These are phyloP conservation scores for Dryas iulia DNA, from an alignment of 1,140 invertebrate genomes.

Conservation along the genomic window DNA sequence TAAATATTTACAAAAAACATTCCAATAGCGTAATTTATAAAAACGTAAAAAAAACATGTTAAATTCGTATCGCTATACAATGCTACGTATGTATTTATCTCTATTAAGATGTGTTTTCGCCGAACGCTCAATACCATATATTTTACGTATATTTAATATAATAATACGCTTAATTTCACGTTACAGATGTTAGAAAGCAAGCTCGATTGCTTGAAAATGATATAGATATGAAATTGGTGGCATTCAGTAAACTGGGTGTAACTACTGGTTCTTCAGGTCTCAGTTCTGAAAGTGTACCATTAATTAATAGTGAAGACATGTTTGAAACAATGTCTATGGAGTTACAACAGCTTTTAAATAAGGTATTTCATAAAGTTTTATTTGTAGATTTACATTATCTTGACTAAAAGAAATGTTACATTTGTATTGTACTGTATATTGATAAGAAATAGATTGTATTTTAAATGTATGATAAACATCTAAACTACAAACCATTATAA, in stretches of 20 bases:
- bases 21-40: neutral
- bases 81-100: neutral
- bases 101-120: neutral
- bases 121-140: neutral
- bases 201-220: slow-evolving; percentile 97
- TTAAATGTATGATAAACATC: no score
- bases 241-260: slow-evolving; percentile 96
- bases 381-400: no score
- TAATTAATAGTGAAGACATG: slow-evolving; percentile 93
- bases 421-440: no score
- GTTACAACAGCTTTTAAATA: slow-evolving; percentile 92
- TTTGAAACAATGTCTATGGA: slow-evolving; percentile 96
- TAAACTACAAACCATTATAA: no score
- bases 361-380: slow-evolving; percentile 70
- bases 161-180: neutral
- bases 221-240: slow-evolving; percentile 96
- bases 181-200: slow-evolving; percentile 93
- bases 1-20: neutral
- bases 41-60: neutral
- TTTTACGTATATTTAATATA: no score
- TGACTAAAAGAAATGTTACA: no score
- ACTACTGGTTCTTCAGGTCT: slow-evolving; percentile 79
- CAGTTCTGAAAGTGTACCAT: slow-evolving; percentile 87
- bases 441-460: no score
- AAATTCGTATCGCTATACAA: neutral